Evolutionary conservation across 2,113 vertebrate genomes (phyloP).

Genomic region (Saimiri boliviensis): DNA sequence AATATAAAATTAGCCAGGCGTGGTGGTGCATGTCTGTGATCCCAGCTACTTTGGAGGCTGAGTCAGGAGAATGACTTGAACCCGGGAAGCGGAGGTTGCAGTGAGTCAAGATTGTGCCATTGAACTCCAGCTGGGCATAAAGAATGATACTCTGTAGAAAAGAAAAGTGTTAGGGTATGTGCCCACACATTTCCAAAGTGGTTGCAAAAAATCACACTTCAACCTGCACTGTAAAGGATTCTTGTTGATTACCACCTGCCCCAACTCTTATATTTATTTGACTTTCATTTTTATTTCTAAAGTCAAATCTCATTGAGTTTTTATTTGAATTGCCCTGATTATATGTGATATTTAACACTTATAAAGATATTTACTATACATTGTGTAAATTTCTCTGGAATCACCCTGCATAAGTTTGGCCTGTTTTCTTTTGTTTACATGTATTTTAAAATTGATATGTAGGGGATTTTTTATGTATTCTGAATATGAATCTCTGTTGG

Average conservation of each 20-base stretch:
- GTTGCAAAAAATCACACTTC: background rate
- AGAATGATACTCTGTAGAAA: too few species aligned
- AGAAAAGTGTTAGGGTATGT: background rate
- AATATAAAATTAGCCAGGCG: too few species aligned
- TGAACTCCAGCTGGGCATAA: too few species aligned
- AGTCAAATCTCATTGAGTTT: background rate
- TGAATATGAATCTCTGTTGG: background rate
- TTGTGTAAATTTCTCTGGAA: background rate
- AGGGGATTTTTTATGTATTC: background rate
- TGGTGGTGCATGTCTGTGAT: too few species aligned
- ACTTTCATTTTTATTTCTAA: background rate
- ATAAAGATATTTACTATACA: background rate
- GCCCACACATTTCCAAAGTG: background rate
- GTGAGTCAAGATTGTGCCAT: too few species aligned
- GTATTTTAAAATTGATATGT: background rate
- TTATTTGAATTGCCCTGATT: background rate
- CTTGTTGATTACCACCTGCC: background rate
- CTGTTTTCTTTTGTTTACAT: background rate
- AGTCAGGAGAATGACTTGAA: too few species aligned
- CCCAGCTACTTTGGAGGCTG: too few species aligned
- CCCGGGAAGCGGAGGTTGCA: too few species aligned
- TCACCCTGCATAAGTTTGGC: background rate
- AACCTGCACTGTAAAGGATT: background rate
- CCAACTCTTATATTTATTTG: background rate
- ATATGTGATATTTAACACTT: background rate